Evolutionary conservation across 1,140 invertebrate species (phyloP).

Genomic region (Drosophila fuyamai): DNA sequence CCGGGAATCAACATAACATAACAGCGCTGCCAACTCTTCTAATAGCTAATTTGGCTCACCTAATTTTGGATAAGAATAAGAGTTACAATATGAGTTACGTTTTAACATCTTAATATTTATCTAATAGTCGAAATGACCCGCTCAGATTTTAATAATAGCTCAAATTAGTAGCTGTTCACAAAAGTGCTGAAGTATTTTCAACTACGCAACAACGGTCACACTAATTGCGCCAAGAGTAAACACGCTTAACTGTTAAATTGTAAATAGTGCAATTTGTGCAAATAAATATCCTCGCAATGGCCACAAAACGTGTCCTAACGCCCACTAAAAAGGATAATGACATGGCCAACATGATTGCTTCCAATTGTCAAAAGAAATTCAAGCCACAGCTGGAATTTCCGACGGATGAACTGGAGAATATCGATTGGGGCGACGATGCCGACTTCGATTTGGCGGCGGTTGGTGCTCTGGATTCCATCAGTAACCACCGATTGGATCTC

Average conservation of each 20-base stretch:
- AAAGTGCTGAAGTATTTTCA: neutral
- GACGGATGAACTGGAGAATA: constrained; percentile 45
- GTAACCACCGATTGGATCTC: constrained; percentile 41
- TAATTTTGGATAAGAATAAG: no score
- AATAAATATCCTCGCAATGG: constrained; percentile 8
- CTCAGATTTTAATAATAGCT: no score
- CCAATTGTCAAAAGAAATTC: constrained; percentile 38
- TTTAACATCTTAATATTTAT: no score
- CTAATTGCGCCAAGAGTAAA: constrained; percentile 30
- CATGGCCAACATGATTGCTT: accelerated
- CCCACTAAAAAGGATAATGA: constrained; percentile 51
- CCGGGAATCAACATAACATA: no score
- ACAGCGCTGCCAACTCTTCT: neutral
- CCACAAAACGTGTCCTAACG: constrained; percentile 59
- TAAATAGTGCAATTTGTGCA: neutral
- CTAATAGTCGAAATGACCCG: no score
- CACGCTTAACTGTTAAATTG: neutral
- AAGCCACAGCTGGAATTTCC: constrained; percentile 21
- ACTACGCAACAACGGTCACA: neutral
- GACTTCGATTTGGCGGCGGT: constrained; percentile 58
- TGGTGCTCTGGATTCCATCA: neutral
- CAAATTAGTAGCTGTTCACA: no score
- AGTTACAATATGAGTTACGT: no score
- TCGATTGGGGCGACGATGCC: constrained; percentile 52
- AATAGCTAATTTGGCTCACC: no score